A percentile compares a stretch with the other conserved stretches of the same genome.
Conservation (phyloP, 2,888 invertebrate species). For the Tiliacea citrago region DNA sequence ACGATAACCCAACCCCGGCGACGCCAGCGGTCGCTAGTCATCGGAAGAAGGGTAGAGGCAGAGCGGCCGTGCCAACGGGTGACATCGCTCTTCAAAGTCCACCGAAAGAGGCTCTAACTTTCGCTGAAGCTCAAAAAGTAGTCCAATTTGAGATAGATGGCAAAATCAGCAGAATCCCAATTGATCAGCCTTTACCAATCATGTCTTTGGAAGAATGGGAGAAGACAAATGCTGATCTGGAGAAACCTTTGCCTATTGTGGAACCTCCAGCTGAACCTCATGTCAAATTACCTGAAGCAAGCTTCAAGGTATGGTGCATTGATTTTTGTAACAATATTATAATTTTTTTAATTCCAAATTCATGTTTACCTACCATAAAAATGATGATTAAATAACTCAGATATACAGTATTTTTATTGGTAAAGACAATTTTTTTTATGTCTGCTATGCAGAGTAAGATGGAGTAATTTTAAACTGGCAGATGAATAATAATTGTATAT, state of each 20-base stretch:
- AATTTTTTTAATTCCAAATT: constrained; percentile 23
- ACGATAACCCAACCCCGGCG: constrained; percentile 93
- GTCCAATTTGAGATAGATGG: constrained; percentile 97
- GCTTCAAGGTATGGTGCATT: constrained; percentile 79
- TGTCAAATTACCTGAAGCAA: constrained; percentile 87
- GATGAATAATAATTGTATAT: background rate
- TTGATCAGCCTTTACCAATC: constrained; percentile 92
- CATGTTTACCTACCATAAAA: constrained; percentile 28
- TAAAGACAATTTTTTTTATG: background rate
- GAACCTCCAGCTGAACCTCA: constrained; percentile 86
- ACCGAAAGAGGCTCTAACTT: constrained; percentile 93
- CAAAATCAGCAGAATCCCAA: constrained; percentile 92
- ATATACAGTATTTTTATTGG: constrained; percentile 31
- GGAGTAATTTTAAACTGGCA: background rate
- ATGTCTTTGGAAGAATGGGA: constrained; percentile 93
- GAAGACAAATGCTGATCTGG: constrained; percentile 86
- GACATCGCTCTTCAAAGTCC: constrained; percentile 88
- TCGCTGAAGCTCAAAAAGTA: constrained; percentile 95
- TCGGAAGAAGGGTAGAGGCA: constrained; percentile 91
- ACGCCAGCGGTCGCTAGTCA: constrained; percentile 91
- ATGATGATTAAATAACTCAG: constrained; percentile 33
- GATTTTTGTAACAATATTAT: constrained; percentile 25
- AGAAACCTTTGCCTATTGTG: constrained; percentile 84
- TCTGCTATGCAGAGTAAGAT: background rate
- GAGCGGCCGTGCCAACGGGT: constrained; percentile 91